Evolutionary conservation across 2,113 vertebrate genomes (phyloP).

Genomic region (Guaruba guarouba): DNA sequence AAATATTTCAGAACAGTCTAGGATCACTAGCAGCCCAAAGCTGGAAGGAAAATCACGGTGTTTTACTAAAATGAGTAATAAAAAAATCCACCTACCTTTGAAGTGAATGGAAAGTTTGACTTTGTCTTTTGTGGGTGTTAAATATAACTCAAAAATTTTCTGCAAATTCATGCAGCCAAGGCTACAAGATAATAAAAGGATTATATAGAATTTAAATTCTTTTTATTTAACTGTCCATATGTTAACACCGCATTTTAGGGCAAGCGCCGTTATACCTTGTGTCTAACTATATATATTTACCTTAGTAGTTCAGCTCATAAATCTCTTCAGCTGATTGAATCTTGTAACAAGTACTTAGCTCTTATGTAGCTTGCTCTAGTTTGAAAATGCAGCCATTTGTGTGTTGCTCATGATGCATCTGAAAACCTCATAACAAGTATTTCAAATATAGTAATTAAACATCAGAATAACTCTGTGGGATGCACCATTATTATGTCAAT

Average conservation of each 20-base stretch:
- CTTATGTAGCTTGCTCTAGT: neutral
- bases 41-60: constrained; percentile 12
- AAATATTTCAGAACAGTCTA: neutral
- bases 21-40: neutral
- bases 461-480: neutral
- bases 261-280: neutral
- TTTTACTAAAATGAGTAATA: constrained; percentile 37
- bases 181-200: neutral
- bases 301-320: neutral
- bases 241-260: neutral
- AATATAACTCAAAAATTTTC: neutral
- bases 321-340: neutral
- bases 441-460: neutral
- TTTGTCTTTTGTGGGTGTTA: neutral
- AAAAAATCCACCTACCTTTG: constrained; percentile 44
- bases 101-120: constrained; percentile 28
- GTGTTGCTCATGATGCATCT: neutral
- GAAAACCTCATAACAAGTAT: neutral
- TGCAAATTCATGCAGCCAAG: neutral
- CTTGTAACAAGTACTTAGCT: neutral
- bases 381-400: neutral
- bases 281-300: neutral
- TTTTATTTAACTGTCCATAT: neutral
- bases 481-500: neutral
- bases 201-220: neutral